phyloP scores from a whole-genome alignment of 2,113 vertebrate genomes.

The Neodontobutis hainanensis region DNA sequence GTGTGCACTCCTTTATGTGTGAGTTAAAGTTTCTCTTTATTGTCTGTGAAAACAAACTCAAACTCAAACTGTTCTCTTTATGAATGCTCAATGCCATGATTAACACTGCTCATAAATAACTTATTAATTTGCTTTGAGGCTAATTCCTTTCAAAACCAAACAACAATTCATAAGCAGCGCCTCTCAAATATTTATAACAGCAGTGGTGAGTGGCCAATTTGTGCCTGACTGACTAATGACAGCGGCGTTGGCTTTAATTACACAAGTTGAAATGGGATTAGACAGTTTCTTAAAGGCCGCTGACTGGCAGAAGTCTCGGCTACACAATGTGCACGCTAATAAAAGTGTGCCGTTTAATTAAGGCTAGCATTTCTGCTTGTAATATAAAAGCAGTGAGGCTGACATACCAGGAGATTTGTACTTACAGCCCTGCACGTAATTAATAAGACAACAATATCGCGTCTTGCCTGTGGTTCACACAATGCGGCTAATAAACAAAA shows the following conservation, averaged over 20 bases:
- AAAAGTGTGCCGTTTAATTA: slow-evolving; percentile 70
- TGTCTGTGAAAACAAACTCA: background rate
- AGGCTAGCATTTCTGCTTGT: slow-evolving; percentile 42
- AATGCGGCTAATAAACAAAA: slow-evolving; percentile 65
- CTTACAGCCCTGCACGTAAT: slow-evolving; percentile 57
- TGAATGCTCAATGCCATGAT: slow-evolving; percentile 42
- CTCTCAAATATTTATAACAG: slow-evolving; percentile 59
- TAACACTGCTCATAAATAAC: slow-evolving; percentile 63
- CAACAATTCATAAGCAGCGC: slow-evolving; percentile 45
- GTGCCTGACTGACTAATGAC: slow-evolving; percentile 62
- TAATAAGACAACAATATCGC: slow-evolving; percentile 69
- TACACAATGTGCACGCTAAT: slow-evolving; percentile 39
- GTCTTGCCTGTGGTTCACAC: slow-evolving; percentile 38
- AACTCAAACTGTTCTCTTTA: slow-evolving; percentile 1
- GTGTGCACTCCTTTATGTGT: slow-evolving; percentile 4
- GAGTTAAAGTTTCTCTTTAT: slow-evolving; percentile 16
- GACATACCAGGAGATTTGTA: slow-evolving; percentile 61
- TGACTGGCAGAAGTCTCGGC: slow-evolving; percentile 42
- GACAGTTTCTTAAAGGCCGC: slow-evolving; percentile 42
- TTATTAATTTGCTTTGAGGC: slow-evolving; percentile 66
- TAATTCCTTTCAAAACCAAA: slow-evolving; percentile 47
- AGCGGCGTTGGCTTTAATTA: slow-evolving; percentile 59
- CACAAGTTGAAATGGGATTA: slow-evolving; percentile 69
- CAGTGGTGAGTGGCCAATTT: slow-evolving; percentile 57
- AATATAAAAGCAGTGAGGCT: slow-evolving; percentile 40